Evolutionary conservation across 2,797 vertebrate genomes (phyloP), one percentile per base, ranked within the genome.

Genomic region (Prunella strophiata): DNA sequence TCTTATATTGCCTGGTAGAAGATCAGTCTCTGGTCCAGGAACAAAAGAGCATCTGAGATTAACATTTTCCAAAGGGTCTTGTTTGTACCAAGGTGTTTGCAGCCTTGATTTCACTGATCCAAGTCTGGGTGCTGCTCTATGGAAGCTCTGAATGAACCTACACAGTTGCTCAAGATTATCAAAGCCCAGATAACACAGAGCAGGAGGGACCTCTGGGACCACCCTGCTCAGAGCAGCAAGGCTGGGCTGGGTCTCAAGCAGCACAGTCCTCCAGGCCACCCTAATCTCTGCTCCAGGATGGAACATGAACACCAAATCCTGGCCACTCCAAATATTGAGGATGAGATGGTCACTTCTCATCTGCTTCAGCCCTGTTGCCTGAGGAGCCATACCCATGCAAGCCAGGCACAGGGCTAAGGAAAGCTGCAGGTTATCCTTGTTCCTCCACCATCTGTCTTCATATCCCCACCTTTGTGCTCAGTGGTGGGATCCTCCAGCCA

Each of bases 241-340:
- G 43, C 22, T 21, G 73, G 54, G 36, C 43, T 45, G 34, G 18
- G 21, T 70, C 34, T 76, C 9, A 2, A 66, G 59, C 27, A 59
- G n/a, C 29, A 25, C 0, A 1, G 36, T 19, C 21, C 43, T 66
- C 1, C 1, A 62, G 42, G 48, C 22, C 59, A 59, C 6, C 21
- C 29, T 13, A 17, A 55, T 23, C 47, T 62, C 43, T 51, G 9
- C 32, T 70, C 40, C n/a, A 82, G 40, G 26, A 21, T 5, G 22
- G 74, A 85, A 55, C 34, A 23, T 0, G 32, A 88, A 38, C 36
- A 48, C 10, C 40, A 65, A 48, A 63, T 55, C 54, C 74, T 40
- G 40, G 62, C 34, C 43, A 13, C 45, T 54, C 11, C 45, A 32
- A 32, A 29, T 30, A 18, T 0, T 52, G 57, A 2, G 1, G 26